Evolutionary conservation across 2,888 invertebrate species (phyloP), one percentile per base, ranked within the genome.

Genomic region (Phragmatobia fuliginosa): DNA sequence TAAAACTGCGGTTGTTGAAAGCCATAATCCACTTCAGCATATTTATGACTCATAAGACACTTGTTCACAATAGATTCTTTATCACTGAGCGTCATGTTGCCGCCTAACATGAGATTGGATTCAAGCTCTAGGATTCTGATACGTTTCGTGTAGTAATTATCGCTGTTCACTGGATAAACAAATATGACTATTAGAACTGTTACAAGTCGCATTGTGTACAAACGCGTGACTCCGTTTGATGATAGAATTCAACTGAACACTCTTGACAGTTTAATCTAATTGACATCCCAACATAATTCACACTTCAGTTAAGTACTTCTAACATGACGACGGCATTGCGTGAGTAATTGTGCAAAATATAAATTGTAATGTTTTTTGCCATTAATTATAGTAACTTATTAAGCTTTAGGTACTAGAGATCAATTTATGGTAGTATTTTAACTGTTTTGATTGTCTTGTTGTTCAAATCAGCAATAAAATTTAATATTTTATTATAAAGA

Each of bases 41-140:
- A 87, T 82, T 97, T 97, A 59, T 92, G 91, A 52, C 83, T 82
- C 96, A 96, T 96, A 21, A 97, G 89, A 21, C 96, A 93, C 61
- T 93, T 88, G 85, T 97, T 96, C 61, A 96, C 96, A 2, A 78
- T 71, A 0, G 83, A 66, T 88, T 97, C 97, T 16, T 94, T 91
- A 11, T 88, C 81, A 25, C 85, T 94, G 18, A 97, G 91, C 3
- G 84, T 74, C 21, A 95, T 83, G 63, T 94, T 92, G 1, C 95
- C 95, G n/a, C 97, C 97, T 14, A 97, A 77, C 0, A 92, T 81
- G 10, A 88, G 76, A 0, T 86, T 85, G 25, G 93, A 84, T 86
- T 97, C 96, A 41, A 91, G 89, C 67, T 90, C 83, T 18, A 96
- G 82, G 49, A 96, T 89, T 62, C 91, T 85, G 7, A 86, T 87